Evolutionary conservation across 2,888 invertebrate genomes (phyloP).

Genomic region (Eueremaeus valkanovi): DNA sequence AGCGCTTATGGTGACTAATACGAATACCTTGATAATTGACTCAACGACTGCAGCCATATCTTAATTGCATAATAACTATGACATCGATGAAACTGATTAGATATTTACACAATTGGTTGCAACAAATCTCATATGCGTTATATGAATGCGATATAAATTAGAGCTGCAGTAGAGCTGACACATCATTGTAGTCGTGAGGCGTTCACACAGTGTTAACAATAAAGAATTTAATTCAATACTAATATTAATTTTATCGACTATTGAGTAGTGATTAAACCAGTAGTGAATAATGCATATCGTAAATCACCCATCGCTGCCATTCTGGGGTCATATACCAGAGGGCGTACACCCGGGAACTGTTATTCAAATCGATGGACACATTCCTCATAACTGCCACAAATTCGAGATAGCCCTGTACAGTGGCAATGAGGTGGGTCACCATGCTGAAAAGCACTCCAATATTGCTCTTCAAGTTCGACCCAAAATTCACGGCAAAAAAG

Average conservation of each 20-base stretch:
- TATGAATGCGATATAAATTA: too few relatives aligned
- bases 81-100: neutral
- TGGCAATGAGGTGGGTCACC: neutral
- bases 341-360: constrained; percentile 10
- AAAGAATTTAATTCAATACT: too few relatives aligned
- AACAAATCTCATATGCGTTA: too few relatives aligned
- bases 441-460: constrained; percentile 10
- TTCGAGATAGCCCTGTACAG: neutral
- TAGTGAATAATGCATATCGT: neutral
- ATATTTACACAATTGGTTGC: neutral
- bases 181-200: too few relatives aligned
- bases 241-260: neutral
- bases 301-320: neutral
- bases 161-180: too few relatives aligned
- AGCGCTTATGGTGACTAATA: too few relatives aligned
- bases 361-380: constrained; percentile 22
- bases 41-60: neutral
- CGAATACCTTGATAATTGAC: neutral
- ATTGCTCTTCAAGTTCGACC: constrained; percentile 19
- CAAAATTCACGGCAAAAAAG: neutral
- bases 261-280: neutral
- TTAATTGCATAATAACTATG: neutral
- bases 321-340: constrained; percentile 18
- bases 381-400: constrained; percentile 14
- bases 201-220: too few relatives aligned